Conservation (phyloP, 64 coral and sea anemone species). For the Acropora yongei region DNA sequence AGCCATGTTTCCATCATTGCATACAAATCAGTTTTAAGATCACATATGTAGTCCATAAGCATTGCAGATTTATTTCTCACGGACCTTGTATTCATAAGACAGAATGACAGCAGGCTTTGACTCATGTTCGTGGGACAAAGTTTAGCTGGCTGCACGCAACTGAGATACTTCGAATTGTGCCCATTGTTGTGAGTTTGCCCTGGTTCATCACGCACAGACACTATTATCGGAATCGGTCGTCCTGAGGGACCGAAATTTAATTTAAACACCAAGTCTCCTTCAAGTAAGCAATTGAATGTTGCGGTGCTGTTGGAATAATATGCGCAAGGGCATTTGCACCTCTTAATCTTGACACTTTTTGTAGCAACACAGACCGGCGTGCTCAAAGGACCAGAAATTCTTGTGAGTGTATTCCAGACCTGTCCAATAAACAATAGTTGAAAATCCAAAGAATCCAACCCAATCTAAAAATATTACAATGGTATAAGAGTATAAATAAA, state of each 20-base stretch:
- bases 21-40: neutral
- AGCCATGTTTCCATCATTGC: too few species aligned
- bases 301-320: slow-evolving; percentile 22
- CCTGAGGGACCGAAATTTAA: too few species aligned
- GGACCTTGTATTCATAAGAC: slow-evolving; percentile 21
- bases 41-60: slow-evolving; percentile 35
- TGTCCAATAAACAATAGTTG: neutral
- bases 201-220: slow-evolving; percentile 27
- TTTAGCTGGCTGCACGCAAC: slow-evolving; percentile 36
- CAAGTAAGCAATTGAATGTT: neutral
- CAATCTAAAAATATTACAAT: too few species aligned
- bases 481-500: too few species aligned
- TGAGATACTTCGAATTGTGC: slow-evolving; percentile 12
- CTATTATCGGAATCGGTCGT: slow-evolving; percentile 1
- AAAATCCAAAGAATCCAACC: slow-evolving; percentile 54
- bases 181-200: slow-evolving; percentile 39
- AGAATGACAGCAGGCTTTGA: slow-evolving; percentile 46
- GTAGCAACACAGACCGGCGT: neutral
- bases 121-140: neutral
- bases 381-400: too few species aligned
- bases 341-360: slow-evolving; percentile 20
- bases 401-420: too few species aligned
- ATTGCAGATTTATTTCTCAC: neutral
- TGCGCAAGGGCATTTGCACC: slow-evolving; percentile 1
- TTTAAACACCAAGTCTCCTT: neutral